Percentiles rank a stretch among this genome's conserved stretches.
phyloP scores from a whole-genome alignment of 2,888 invertebrate genomes.

The Trypoxylon attenuatum region DNA sequence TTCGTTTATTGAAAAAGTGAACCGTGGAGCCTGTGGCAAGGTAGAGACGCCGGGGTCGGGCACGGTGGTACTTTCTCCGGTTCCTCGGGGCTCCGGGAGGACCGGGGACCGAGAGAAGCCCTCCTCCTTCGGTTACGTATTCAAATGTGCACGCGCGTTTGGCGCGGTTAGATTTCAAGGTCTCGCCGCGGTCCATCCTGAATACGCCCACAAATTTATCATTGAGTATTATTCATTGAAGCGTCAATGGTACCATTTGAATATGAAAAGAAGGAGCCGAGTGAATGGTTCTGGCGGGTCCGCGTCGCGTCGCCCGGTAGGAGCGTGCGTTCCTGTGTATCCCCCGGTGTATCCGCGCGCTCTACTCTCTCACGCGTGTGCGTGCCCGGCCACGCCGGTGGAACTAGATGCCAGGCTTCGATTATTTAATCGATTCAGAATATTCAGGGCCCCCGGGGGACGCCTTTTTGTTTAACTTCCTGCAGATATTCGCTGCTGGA shows the following conservation, averaged over 20 bases:
- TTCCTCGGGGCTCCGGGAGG: conserved; percentile 3
- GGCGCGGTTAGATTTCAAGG: conserved; percentile 69
- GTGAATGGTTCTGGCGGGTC: conserved; percentile 63
- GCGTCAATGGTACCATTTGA: conserved; percentile 74
- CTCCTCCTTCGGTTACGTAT: conserved; percentile 54
- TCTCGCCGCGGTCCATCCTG: conserved; percentile 69
- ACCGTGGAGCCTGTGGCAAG: no score
- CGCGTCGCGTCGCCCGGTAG: conserved; percentile 40
- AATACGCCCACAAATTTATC: conserved; percentile 75
- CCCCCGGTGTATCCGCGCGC: conserved; percentile 22
- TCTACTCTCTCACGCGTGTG: conserved; percentile 21
- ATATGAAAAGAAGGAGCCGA: conserved; percentile 73
- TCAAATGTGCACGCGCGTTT: conserved; percentile 61
- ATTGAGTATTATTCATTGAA: conserved; percentile 75
- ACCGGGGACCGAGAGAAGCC: no score
- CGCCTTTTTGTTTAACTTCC: conserved; percentile 73
- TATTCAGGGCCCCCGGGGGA: conserved; percentile 67
- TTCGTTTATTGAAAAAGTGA: conserved; percentile 28
- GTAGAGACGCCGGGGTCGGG: no score
- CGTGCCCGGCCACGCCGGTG: conserved; percentile 12
- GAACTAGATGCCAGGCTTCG: conserved; percentile 71
- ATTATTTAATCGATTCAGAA: conserved; percentile 74
- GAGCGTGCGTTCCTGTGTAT: conserved; percentile 11
- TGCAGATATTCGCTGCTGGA: conserved; percentile 61
- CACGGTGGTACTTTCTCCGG: conserved; percentile 12